phyloP scores from a whole-genome alignment of 1,140 invertebrate species.

The Centruroides vittatus region DNA sequence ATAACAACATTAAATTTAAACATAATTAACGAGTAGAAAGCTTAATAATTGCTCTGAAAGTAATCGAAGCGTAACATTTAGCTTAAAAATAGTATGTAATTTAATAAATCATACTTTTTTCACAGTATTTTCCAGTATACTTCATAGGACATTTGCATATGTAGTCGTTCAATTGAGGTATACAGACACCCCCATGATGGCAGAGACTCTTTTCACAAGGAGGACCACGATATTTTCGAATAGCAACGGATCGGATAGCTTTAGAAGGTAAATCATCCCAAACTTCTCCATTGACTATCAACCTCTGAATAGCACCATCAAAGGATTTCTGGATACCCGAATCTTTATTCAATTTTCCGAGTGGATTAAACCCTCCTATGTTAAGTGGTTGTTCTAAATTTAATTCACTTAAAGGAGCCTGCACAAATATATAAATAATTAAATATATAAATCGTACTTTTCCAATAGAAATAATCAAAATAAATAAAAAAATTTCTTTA shows the following conservation, averaged over 20 bases:
- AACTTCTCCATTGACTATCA: conserved; percentile 60
- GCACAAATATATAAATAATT: conserved; percentile 11
- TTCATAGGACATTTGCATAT: conserved; percentile 47
- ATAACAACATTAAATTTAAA: too few species aligned
- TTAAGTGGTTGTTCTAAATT: conserved; percentile 71
- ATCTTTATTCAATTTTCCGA: conserved; percentile 51
- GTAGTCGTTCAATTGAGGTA: conserved; percentile 51
- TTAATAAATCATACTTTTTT: conserved; percentile 42
- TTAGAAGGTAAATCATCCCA: conserved; percentile 31
- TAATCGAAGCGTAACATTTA: too few species aligned
- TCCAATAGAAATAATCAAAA: neutral
- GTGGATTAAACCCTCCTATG: conserved; percentile 61
- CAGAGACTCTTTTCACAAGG: conserved; percentile 51
- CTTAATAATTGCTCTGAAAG: too few species aligned
- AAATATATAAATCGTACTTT: too few species aligned
- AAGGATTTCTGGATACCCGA: conserved; percentile 55
- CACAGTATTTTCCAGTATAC: conserved; percentile 50
- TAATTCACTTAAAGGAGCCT: conserved; percentile 59
- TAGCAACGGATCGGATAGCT: conserved; percentile 26
- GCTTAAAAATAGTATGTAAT: neutral
- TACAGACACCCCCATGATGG: conserved; percentile 55
- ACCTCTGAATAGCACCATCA: conserved; percentile 64
- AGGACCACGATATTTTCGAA: conserved; percentile 46
- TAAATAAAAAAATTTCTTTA: neutral
- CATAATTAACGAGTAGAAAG: too few species aligned